phyloP scores from a whole-genome alignment of 1,140 invertebrate genomes.

The Megalopta genalis region DNA sequence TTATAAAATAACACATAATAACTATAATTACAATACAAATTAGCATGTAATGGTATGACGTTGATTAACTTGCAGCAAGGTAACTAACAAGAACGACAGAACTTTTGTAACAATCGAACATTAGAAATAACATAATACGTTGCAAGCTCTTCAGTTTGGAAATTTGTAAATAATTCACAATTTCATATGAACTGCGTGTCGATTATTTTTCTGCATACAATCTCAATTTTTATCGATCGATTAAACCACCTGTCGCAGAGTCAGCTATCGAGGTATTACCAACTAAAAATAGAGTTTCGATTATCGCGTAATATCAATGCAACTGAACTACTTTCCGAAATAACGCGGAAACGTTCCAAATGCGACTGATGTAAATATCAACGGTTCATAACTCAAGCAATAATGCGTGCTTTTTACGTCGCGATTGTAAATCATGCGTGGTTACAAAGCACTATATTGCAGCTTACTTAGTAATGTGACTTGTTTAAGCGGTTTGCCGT shows the following conservation, averaged over 20 bases:
- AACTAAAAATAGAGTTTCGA: constrained; percentile 24
- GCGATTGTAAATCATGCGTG: too few species aligned
- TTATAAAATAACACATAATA: too few species aligned
- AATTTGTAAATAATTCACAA: too few species aligned
- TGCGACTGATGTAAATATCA: too few species aligned
- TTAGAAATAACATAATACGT: too few species aligned
- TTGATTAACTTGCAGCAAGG: too few species aligned
- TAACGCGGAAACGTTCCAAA: background rate
- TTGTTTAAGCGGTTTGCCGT: background rate
- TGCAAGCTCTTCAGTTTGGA: too few species aligned
- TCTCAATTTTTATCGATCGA: background rate
- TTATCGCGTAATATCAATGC: constrained; percentile 2
- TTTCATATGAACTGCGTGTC: too few species aligned
- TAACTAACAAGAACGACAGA: too few species aligned
- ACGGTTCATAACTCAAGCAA: too few species aligned
- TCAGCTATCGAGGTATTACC: background rate
- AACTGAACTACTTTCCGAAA: background rate
- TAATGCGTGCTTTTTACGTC: background rate
- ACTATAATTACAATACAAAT: background rate
- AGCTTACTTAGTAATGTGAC: background rate
- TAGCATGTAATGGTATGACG: too few species aligned
- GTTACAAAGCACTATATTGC: background rate
- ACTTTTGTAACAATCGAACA: too few species aligned
- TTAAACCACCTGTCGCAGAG: constrained; percentile 23
- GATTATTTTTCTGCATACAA: background rate